Evolutionary conservation across 2,888 invertebrate genomes (phyloP).

Genomic region (Epirrita christyi): DNA sequence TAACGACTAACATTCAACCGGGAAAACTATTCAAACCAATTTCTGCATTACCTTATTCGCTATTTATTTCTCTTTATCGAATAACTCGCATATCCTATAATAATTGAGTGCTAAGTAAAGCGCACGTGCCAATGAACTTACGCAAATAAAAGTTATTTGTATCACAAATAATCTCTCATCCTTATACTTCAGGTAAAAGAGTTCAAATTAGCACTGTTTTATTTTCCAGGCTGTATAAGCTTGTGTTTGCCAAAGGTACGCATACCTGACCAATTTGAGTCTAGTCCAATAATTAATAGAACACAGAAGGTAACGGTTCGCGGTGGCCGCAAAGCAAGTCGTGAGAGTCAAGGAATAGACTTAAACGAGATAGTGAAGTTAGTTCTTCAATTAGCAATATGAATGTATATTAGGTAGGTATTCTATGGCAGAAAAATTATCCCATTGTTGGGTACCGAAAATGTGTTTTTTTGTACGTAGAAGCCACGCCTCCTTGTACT

Average conservation of each 20-base stretch:
- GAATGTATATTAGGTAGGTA: too few species aligned
- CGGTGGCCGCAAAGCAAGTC: conserved; percentile 25
- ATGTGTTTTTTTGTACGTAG: too few species aligned
- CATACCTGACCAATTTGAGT: conserved; percentile 41
- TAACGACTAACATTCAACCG: conserved; percentile 4
- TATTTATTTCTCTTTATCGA: conserved; percentile 26
- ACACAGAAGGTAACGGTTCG: conserved; percentile 34
- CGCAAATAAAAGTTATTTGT: conserved; percentile 5
- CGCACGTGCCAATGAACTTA: conserved; percentile 38
- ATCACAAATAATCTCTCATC: not conserved
- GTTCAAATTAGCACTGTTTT: conserved; percentile 8
- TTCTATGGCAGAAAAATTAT: too few species aligned
- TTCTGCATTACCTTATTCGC: conserved; percentile 25
- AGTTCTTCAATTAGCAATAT: not conserved
- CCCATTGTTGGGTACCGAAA: too few species aligned
- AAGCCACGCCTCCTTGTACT: too few species aligned
- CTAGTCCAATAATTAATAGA: conserved; percentile 42
- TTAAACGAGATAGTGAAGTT: conserved; percentile 9
- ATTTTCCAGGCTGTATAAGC: conserved; percentile 1
- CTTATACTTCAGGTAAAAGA: not conserved
- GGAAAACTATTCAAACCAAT: conserved; percentile 28
- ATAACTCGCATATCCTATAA: conserved; percentile 37
- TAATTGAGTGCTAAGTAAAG: conserved; percentile 37
- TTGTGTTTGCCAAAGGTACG: conserved; percentile 26
- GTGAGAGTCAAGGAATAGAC: conserved; percentile 27